phyloP scores from a whole-genome alignment of 2,797 vertebrate species.

The Chelon auratus region DNA sequence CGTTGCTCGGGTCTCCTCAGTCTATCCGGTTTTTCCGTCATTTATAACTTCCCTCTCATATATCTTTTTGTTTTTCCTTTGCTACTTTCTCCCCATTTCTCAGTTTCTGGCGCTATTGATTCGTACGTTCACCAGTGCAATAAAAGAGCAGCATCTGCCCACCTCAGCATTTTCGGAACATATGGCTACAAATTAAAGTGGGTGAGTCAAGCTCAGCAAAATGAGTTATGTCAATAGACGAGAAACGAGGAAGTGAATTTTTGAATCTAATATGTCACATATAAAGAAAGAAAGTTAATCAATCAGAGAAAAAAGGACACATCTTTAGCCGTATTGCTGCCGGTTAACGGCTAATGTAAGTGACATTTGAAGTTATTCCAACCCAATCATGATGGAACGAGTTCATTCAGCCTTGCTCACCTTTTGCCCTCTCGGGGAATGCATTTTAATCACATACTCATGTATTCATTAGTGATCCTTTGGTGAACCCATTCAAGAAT shows the following conservation, averaged over 20 bases:
- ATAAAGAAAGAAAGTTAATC: background rate
- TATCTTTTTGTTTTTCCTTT: background rate
- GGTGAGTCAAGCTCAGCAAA: slow-evolving; percentile 41
- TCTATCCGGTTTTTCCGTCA: slow-evolving; percentile 12
- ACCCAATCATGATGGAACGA: slow-evolving; percentile 10
- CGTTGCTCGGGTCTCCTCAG: background rate
- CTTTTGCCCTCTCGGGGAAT: slow-evolving; percentile 5
- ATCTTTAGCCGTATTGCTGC: background rate
- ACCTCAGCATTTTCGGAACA: slow-evolving; percentile 48
- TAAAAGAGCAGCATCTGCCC: slow-evolving; percentile 50
- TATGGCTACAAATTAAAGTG: slow-evolving; percentile 50
- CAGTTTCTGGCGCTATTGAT: slow-evolving; percentile 40
- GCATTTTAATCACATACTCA: slow-evolving; percentile 39
- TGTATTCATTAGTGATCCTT: slow-evolving; percentile 54
- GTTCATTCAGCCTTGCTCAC: slow-evolving; percentile 34
- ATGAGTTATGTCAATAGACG: slow-evolving; percentile 44
- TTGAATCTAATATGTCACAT: slow-evolving; percentile 3
- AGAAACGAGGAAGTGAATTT: slow-evolving; percentile 14
- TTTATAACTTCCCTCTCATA: slow-evolving; percentile 8
- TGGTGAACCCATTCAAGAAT: slow-evolving; percentile 12
- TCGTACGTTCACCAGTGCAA: slow-evolving; percentile 28
- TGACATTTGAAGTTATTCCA: slow-evolving; percentile 34
- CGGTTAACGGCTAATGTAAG: slow-evolving; percentile 18
- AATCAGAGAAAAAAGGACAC: background rate
- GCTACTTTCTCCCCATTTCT: slow-evolving; percentile 3